A percentile compares a stretch with the other conserved stretches of the same genome.
Evolutionary conservation across 2,888 invertebrate species (phyloP).

Genomic region (Sipunculus nudus): DNA sequence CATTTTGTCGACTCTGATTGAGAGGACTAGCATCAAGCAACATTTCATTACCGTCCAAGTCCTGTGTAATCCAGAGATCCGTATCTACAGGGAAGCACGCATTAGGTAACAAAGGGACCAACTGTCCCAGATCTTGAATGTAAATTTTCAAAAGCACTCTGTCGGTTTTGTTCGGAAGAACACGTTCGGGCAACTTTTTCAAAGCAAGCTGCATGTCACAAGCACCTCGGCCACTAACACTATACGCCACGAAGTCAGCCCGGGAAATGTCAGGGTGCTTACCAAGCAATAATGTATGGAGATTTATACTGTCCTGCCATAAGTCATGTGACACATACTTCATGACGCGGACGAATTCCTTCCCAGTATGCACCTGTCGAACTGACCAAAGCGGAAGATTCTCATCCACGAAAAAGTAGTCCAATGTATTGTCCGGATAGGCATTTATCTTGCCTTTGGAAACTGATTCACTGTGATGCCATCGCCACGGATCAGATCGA

Average conservation of each 20-base stretch:
- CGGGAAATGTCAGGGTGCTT: constrained; percentile 49
- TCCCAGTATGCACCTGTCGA: constrained; percentile 57
- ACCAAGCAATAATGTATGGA: constrained; percentile 53
- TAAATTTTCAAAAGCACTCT: constrained; percentile 48
- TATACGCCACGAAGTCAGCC: constrained; percentile 56
- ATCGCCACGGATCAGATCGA: constrained; percentile 51
- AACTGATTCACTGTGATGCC: constrained; percentile 55
- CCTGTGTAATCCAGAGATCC: constrained; percentile 54
- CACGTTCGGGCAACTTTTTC: constrained; percentile 46
- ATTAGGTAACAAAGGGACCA: constrained; percentile 55
- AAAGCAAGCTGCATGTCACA: constrained; percentile 57
- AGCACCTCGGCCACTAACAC: constrained; percentile 42
- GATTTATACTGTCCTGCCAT: constrained; percentile 55
- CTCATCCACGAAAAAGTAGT: constrained; percentile 52
- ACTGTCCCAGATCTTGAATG: constrained; percentile 51
- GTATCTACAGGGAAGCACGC: constrained; percentile 51
- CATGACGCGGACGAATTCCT: constrained; percentile 53
- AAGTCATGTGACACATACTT: constrained; percentile 49
- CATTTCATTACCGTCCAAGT: constrained; percentile 56
- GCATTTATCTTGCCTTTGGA: constrained; percentile 45
- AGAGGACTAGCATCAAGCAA: too few species aligned
- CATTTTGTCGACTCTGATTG: too few species aligned
- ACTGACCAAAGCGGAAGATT: constrained; percentile 58
- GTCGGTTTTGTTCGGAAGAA: constrained; percentile 41
- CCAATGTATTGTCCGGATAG: constrained; percentile 51